A percentile compares a stretch with the other conserved stretches of the same genome.
Conservation (phyloP, 2,113 vertebrate species). For the Actinemys pallida region DNA sequence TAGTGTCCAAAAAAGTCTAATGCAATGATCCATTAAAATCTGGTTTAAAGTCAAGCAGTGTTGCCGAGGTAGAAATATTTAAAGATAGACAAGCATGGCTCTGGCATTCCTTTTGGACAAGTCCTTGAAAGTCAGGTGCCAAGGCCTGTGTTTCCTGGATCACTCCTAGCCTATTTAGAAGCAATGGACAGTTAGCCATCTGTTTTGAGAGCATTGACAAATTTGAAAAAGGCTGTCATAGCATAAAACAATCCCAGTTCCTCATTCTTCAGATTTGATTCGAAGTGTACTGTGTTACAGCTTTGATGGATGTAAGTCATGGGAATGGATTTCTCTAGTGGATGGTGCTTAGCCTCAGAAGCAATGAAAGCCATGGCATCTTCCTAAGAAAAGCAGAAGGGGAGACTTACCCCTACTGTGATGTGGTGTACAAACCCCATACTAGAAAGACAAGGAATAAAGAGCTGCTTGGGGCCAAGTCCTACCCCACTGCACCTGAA, state of each 20-base stretch:
- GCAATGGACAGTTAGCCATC: background rate
- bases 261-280: background rate
- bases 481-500: no score
- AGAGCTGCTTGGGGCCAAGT: no score
- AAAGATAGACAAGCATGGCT: background rate
- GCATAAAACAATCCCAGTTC: fast-evolving
- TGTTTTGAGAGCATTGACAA: background rate
- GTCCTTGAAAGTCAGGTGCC: fast-evolving
- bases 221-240: background rate
- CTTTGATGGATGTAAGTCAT: background rate
- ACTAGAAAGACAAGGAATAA: no score
- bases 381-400: background rate
- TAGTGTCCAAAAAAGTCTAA: background rate
- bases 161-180: background rate
- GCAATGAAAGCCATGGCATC: background rate
- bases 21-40: background rate
- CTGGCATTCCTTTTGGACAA: background rate
- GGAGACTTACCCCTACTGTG: background rate
- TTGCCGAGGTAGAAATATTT: background rate
- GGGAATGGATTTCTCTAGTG: background rate
- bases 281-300: background rate
- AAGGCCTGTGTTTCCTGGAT: background rate
- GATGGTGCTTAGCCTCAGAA: background rate
- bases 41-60: background rate
- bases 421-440: no score